Evolutionary conservation across 2,888 invertebrate genomes (phyloP).

Genomic region (Matsumyia berberina): DNA sequence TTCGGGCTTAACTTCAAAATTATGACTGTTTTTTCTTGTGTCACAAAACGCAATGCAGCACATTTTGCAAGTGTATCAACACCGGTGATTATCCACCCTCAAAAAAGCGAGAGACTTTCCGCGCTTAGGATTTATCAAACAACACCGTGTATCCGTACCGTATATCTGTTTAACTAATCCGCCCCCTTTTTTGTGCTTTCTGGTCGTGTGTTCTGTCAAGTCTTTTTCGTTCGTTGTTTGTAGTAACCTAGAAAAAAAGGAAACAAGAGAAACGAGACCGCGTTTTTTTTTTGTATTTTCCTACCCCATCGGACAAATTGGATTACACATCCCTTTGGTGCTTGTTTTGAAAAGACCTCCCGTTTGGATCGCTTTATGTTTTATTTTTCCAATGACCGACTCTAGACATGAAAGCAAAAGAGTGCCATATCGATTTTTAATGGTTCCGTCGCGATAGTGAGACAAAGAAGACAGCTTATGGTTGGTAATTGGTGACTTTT

Average conservation of each 20-base stretch:
- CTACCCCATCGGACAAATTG: conserved; percentile 64
- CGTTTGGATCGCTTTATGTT: conserved; percentile 28
- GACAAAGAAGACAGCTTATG: conserved; percentile 68
- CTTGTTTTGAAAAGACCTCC: conserved; percentile 39
- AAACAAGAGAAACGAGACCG: conserved; percentile 2
- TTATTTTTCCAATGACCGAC: conserved; percentile 71
- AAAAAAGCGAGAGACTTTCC: conserved; percentile 17
- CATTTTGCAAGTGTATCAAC: conserved; percentile 37
- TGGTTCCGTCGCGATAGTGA: conserved; percentile 27
- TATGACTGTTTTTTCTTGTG: conserved; percentile 11
- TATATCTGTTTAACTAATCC: conserved; percentile 67
- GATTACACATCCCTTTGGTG: conserved; percentile 65
- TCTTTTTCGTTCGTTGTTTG: conserved; percentile 26
- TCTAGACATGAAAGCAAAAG: conserved; percentile 49
- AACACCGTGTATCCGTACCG: conserved; percentile 42
- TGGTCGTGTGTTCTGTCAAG: conserved; percentile 4
- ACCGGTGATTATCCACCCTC: conserved; percentile 66
- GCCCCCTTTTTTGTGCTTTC: conserved; percentile 59
- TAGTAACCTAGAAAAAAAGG: conserved; percentile 69
- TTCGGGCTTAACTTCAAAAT: conserved; percentile 51
- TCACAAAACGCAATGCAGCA: conserved; percentile 28
- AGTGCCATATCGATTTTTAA: conserved; percentile 68
- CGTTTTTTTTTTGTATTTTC: conserved; percentile 21
- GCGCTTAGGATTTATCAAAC: conserved; percentile 48
- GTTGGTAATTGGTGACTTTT: conserved; percentile 63